Conservation (phyloP, 35 echinoderm and acorn worm genomes). For the Patiria miniata region DNA sequence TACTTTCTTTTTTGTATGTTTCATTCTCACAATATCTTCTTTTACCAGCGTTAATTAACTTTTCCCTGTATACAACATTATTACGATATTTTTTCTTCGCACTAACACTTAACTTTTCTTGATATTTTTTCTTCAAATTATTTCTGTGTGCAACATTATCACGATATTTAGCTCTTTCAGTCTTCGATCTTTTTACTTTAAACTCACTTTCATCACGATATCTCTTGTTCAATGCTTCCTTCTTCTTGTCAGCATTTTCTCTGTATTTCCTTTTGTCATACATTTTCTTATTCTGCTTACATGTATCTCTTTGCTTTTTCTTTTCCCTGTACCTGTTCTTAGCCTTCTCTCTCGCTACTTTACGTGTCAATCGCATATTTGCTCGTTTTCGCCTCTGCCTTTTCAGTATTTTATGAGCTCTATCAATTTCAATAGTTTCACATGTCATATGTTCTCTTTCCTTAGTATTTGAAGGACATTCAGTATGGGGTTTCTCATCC, state of each 20-base stretch:
- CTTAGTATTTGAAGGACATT: background rate
- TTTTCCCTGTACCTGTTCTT: background rate
- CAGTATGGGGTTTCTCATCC: background rate
- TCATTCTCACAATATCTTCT: background rate
- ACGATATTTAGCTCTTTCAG: background rate
- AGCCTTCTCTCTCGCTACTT: background rate
- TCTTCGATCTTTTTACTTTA: background rate
- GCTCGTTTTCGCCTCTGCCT: background rate
- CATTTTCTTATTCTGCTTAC: background rate
- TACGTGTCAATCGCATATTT: background rate
- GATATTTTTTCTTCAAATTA: too few relatives aligned
- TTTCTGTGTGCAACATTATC: too few relatives aligned
- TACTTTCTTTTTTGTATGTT: background rate
- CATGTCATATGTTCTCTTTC: background rate
- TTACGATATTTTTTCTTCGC: background rate
- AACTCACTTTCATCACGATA: background rate
- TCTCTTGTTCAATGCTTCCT: background rate
- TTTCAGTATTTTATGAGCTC: background rate
- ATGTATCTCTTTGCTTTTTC: background rate
- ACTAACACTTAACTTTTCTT: background rate
- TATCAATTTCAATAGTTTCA: background rate
- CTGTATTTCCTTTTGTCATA: background rate
- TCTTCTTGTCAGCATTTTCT: too few relatives aligned
- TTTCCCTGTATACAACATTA: background rate
- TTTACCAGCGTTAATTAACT: background rate